Percentiles rank a stretch among this genome's conserved stretches.
Evolutionary conservation across 2,888 invertebrate species (phyloP).

Genomic region (Zygaena filipendulae): DNA sequence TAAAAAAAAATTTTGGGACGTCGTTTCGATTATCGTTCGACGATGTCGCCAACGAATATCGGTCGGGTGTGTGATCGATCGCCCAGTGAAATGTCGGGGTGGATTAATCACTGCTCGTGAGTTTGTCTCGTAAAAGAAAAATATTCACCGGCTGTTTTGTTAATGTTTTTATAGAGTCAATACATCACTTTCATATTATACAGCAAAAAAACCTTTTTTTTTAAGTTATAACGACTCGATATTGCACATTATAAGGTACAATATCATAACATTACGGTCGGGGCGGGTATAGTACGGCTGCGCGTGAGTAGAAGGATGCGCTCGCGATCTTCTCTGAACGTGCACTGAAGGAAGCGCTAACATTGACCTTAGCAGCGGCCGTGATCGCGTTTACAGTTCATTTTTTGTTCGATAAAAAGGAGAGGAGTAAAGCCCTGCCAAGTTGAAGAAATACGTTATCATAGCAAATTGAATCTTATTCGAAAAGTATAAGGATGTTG

Average conservation of each 20-base stretch:
- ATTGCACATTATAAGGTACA: conserved; percentile 21
- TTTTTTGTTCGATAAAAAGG: conserved; percentile 70
- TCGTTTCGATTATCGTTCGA: conserved; percentile 40
- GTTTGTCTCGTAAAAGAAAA: conserved; percentile 8
- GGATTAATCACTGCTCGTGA: conserved; percentile 31
- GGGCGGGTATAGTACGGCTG: conserved; percentile 27
- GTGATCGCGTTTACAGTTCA: conserved; percentile 70
- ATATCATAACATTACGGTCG: conserved; percentile 33
- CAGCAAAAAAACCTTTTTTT: conserved; percentile 26
- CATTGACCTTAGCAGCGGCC: conserved; percentile 69
- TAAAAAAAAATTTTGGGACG: conserved; percentile 30
- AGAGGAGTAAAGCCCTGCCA: conserved; percentile 62
- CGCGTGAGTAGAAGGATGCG: conserved; percentile 49
- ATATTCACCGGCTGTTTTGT: no score
- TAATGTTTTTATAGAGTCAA: no score
- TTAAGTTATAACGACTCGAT: conserved; percentile 35
- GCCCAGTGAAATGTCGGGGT: conserved; percentile 35
- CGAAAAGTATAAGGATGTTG: conserved; percentile 8
- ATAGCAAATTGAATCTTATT: conserved; percentile 23
- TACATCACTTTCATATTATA: no score
- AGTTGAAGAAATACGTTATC: conserved; percentile 11
- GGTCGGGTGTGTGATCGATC: conserved; percentile 45
- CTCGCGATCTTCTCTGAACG: conserved; percentile 63
- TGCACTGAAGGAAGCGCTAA: conserved; percentile 69
- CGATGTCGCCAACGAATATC: conserved; percentile 44